Evolutionary conservation across 2,888 invertebrate genomes (phyloP).

Genomic region (Tenthredo mesomela): DNA sequence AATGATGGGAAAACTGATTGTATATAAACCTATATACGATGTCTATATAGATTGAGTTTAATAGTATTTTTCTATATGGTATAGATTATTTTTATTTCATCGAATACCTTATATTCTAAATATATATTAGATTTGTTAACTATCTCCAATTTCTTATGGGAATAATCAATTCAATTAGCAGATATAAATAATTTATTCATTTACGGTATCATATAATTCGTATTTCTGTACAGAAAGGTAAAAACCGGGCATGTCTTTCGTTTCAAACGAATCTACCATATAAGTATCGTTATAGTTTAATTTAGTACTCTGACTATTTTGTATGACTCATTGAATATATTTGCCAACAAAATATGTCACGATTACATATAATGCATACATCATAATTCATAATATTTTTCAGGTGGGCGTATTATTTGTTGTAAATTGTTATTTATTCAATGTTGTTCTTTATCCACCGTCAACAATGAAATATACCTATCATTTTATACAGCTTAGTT

Average conservation of each 20-base stretch:
- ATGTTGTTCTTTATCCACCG: slow-evolving; percentile 6
- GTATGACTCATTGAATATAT: slow-evolving; percentile 33
- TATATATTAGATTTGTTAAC: background rate
- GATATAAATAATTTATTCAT: background rate
- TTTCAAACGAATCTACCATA: slow-evolving; percentile 12
- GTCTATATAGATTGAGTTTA: background rate
- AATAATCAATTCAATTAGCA: slow-evolving; percentile 13
- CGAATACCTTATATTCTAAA: background rate
- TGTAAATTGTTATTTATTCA: slow-evolving; percentile 45
- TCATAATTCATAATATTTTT: slow-evolving; percentile 7
- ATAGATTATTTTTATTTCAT: background rate
- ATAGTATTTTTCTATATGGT: slow-evolving; percentile 20
- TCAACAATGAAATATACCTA: background rate
- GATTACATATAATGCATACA: background rate
- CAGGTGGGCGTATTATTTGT: slow-evolving; percentile 37
- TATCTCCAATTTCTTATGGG: background rate
- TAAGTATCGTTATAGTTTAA: background rate
- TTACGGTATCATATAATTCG: background rate
- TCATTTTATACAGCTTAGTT: background rate
- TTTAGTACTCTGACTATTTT: slow-evolving; percentile 34
- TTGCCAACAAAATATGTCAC: slow-evolving; percentile 33
- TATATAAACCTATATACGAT: slow-evolving; percentile 27
- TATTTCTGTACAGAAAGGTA: slow-evolving; percentile 12
- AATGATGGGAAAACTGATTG: slow-evolving; percentile 31
- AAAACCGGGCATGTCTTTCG: background rate